Evolutionary conservation across 2,888 invertebrate species (phyloP), one percentile per base, ranked within the genome.

Genomic region (Lissocephala sabroskyi): DNA sequence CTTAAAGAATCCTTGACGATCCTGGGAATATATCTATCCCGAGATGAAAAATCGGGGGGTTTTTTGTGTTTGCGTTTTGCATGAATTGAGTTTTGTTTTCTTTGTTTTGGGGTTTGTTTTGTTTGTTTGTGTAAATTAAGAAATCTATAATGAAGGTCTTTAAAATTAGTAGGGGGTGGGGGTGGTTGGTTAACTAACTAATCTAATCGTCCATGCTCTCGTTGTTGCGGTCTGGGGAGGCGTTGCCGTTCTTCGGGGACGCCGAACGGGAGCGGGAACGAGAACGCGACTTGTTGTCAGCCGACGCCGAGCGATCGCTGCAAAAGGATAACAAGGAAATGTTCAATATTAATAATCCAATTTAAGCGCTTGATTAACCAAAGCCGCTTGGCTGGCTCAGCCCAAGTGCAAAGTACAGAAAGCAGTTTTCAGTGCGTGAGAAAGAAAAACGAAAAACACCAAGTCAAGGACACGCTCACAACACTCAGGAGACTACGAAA

Each of bases 231-330:
- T 86, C 86, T 37, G 85, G 84, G 42, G 86, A 85, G 47, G 85
- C 85, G 66, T 87, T 87, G 65, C 86, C 86, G 56, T 87, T 86
- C 53, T 86, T 86, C 33, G 85, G 84, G 26, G 87, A 87, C 54
- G 83, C 85, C 52, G 86, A 86, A 56, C 87, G 80, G 39, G 87
- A 87, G 63, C 87, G 82, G 30, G 87, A 87, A 55, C 87, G 82
- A 39, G 87, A 87, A 62, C 87, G 82, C 16, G 88, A 89, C 67
- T 86, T 86, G 57, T 91, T 91, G 82, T 91, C 91, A 65, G 86
- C 87, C 26, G 91, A 91, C 40, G 88, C 88, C 48, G 92, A 92
- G 49, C 90, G 88, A 75, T 90, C 90, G 84, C 90, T 90, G 65
- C 28, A 77, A 79, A 63, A 60, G 44, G 19, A 45, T 50, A 44